Base-by-base conservation (phyloP, 2,113 vertebrate genomes). In the Phrynosoma platyrhinos region DNA sequence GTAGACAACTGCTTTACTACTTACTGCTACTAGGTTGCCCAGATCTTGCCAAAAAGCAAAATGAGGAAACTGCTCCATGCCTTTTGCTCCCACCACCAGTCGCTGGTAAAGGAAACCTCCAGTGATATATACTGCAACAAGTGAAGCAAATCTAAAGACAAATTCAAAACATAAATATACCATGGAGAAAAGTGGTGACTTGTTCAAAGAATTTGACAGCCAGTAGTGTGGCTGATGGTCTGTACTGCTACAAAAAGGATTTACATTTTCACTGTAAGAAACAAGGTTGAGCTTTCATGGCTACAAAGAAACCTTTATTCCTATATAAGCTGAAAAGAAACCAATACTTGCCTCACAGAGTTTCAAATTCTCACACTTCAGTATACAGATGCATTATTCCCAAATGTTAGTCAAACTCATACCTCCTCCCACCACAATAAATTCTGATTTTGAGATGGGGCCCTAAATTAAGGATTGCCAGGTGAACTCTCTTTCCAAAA, bases 21-120 rank as follows among this genome's bases (percentile, higher is more conserved):
- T 98, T 96, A 99, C 99, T 40, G 98, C 98, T 88, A 98, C 91
- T 84, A 99, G 94, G 93, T 99, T 99, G 89, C 98, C 99, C 77
- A 99, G 91, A 89, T 99, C 98, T 89, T 97, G 97, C 99, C 99
- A 99, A 94, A 99, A 99, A 89, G 97, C 95, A 79, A 98, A 96
- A 93, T 99, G 98, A 21, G 99, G 99, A 83, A 99, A 98, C 82
- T 99, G 99, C 74, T 99, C 98, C 96, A 99, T 97, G 55, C 99
- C 99, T 92, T 99, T 99, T 79, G 98, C 99, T 89, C 98, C 98
- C 21, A 99, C 98, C 12, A 99, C 90, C 36, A 99, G 94, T 58
- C 99, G 97, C 93, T 99, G 98, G 92, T 99, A 99, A 13, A 99
- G 96, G 95, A 99, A 99, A 25, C 99, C 99, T 79, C 98, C 98